A percentile compares a stretch with the other conserved stretches of the same genome.
Evolutionary conservation across 2,888 invertebrate genomes (phyloP).

Genomic region (Coleophora deauratella): DNA sequence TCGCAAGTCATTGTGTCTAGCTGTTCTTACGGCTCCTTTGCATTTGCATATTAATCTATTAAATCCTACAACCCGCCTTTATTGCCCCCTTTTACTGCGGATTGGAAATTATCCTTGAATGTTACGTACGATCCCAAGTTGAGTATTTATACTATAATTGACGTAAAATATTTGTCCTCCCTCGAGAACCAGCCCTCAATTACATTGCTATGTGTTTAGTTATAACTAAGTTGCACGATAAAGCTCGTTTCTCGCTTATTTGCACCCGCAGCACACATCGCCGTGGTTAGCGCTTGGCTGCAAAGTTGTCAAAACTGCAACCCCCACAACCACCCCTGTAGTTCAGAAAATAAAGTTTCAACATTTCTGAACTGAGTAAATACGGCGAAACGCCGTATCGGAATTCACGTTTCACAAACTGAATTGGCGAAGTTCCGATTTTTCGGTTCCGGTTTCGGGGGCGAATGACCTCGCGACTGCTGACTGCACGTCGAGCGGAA

Average conservation of each 20-base stretch:
- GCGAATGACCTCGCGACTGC: no score
- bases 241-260: background rate
- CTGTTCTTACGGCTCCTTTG: conserved; percentile 7
- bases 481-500: no score
- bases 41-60: conserved; percentile 17
- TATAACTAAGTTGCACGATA: no score
- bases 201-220: no score
- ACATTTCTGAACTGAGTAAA: background rate
- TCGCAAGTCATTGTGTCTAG: background rate
- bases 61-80: conserved; percentile 7
- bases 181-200: no score
- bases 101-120: no score
- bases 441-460: no score
- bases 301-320: background rate
- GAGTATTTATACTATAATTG: background rate
- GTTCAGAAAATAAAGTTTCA: conserved; percentile 3
- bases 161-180: background rate
- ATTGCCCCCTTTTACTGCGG: no score
- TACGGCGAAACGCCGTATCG: no score
- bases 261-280: background rate
- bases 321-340: background rate
- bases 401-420: no score
- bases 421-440: no score
- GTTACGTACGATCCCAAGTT: background rate
- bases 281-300: background rate